Base-by-base conservation (phyloP, 2,888 invertebrate genomes). In the Deilephila porcellus region DNA sequence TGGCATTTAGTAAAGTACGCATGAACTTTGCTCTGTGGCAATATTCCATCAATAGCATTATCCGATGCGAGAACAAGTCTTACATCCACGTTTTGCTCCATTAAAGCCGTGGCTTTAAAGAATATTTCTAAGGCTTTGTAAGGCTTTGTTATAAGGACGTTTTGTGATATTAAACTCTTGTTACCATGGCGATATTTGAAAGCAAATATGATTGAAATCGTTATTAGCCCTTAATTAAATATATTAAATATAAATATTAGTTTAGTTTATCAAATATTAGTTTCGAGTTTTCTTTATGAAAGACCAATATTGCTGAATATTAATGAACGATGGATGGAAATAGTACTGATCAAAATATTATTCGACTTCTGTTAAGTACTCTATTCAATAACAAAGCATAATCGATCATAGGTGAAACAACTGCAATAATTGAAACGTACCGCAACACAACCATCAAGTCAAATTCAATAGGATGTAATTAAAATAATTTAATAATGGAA, bases 1-100 rank as follows among this genome's bases (percentile, higher is more conserved):
- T 67, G 67, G 45, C 67, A 67, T 67, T 67, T 67, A 25, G 25
- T 67, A 52, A 64, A 20, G 64, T 64, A 67, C 67, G 67, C 67
- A 67, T 20, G 67, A 67, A 67, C 67, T 67, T 67, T 67, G 25
- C 67, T 67, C 67, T 52, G 52, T 25, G 52, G 52, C 25, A 52
- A 52, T 67, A 64, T 67, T 52, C 67, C 25, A 67, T 67, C 52
- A 67, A 45, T 67, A 64, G 37, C 45, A 45, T 45, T 67, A 52
- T 45, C 25, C 52, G 52, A 25, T 45, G 67, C 25, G 14, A 45
- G 45, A 67, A 67, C 56, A 29, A 62, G 25, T 25, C 14, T 37
- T 64, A 64, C 37, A 67, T 52, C 67, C 45, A 32, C 32, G 64
- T 45, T 64, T 64, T 45, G 67, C 67, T 67, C 67, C n/a, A 67